Evolutionary conservation across 1,140 invertebrate species (phyloP), one percentile per base, ranked within the genome.

Genomic region (Anthonomus grandis): DNA sequence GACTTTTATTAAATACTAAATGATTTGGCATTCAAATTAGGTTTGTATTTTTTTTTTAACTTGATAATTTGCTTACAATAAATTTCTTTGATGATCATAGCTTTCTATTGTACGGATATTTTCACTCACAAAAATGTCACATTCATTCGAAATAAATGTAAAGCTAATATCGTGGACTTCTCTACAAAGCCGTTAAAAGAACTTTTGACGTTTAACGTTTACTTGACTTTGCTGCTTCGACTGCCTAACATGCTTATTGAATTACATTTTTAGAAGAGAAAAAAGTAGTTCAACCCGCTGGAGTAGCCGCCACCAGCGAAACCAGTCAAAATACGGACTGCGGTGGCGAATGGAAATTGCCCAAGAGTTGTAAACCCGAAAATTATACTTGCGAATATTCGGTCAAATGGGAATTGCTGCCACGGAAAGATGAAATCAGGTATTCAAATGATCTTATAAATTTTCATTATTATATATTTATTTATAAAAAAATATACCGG

Each of bases 381-480:
- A 86, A 88, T 60, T 76, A 79, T 38, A 84, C 83, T 15, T 96
- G 92, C 71, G 86, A 92, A 66, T 96, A 94, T 70, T 83, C 81
- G 48, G 89, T 88, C 4, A 79, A 80, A 31, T 98, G 95, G 95
- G 81, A 86, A 65, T 93, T 91, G 63, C 75, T 87, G 4, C 83
- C 85, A 6, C 77, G 78, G 57, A 82, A 82, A 64, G 91, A 95
- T 70, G 81, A 85, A 18, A 85, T 98, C 42, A 79, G 54, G 22
- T 54, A 44, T 25, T 17, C 15, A 1, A 39, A 39, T 22, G 23
- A n/a, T n/a, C n/a, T n/a, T n/a, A n/a, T n/a, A n/a, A n/a, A n/a
- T n/a, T n/a, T n/a, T n/a, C n/a, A n/a, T n/a, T n/a, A n/a, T n/a
- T n/a, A n/a, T n/a, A n/a, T n/a, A n/a, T n/a, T n/a, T n/a, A n/a